Evolutionary conservation across 2,888 invertebrate species (phyloP).

Genomic region (Leucozona laternaria): DNA sequence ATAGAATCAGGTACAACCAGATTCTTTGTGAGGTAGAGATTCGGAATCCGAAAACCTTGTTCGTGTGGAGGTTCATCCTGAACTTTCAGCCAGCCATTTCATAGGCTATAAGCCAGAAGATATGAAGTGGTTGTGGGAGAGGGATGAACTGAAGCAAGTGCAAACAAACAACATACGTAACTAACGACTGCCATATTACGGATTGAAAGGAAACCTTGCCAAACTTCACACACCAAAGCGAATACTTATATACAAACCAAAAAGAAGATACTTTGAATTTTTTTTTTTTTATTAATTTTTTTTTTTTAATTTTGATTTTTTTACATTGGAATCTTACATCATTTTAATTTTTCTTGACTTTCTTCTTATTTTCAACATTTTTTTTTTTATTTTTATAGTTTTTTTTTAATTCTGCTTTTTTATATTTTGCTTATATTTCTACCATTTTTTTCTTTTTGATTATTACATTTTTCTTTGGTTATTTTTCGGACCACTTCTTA

Average conservation of each 20-base stretch:
- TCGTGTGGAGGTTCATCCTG: conserved; percentile 2
- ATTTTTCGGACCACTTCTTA: too few relatives aligned
- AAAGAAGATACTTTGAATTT: too few relatives aligned
- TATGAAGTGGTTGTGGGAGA: neutral
- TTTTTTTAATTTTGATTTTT: neutral
- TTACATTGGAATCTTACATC: too few relatives aligned
- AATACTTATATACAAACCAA: neutral
- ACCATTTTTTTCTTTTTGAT: neutral
- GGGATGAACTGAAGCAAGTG: neutral
- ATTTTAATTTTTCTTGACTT: too few relatives aligned
- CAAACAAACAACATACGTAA: neutral
- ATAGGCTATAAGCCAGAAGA: neutral
- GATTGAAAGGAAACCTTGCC: neutral
- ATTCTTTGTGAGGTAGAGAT: neutral
- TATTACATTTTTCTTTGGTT: neutral
- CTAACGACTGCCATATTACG: neutral
- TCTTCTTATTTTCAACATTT: too few relatives aligned
- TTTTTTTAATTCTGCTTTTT: neutral
- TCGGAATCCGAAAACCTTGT: neutral
- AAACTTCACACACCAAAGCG: neutral
- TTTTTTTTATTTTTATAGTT: neutral
- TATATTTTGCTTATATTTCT: too few relatives aligned
- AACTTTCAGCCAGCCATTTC: neutral
- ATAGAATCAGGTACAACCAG: neutral
- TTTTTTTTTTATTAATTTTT: neutral